Evolutionary conservation across 2,797 vertebrate species (phyloP), one percentile per base, ranked within the genome.

Genomic region (Syndactyla subalaris): DNA sequence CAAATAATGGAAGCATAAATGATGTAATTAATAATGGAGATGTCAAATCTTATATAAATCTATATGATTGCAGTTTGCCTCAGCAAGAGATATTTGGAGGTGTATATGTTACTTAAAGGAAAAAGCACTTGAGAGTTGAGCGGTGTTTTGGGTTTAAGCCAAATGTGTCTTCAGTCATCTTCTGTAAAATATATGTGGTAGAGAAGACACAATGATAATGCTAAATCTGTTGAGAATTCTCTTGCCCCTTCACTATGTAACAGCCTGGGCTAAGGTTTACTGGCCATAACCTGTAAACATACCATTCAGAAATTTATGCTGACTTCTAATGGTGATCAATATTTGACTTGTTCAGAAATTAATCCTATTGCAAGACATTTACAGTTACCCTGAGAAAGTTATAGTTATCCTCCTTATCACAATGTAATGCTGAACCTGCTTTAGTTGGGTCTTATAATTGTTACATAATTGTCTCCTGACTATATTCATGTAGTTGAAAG

Each of bases 221-320:
- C 23, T 71, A 43, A 29, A 29, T 88, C 43, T 43, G 4, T 26
- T 46, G 13, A 67, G 24, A 65, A 18, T 52, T 78, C 26, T 11
- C 23, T 39, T 85, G 4, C 18, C 29, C 0, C 0, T 24, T 88
- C 7, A 12, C 10, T 61, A 21, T 16, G 1, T 73, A 24, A 38
- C 2, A 7, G 7, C 16, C 23, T 18, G 11, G 22, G 17, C 67
- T 61, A 55, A 58, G 7, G 4, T 74, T 5, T 26, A 51, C 30
- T 46, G 9, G 23, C 36, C 13, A 14, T 61, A 70, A 61, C 20
- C 38, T 72, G 32, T 61, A 55, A 38, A 21, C 14, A 19, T 51
- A 45, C 17, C 8, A 8, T 65, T 74, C 49, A 68, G 57, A 55
- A 85, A 82, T 73, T 19, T 41, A 34, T 77, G 49, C 36, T 38